These are phyloP conservation scores for Caenorhabditis doughertyi DNA, from an alignment of 2,888 invertebrate species.

Conservation along the genomic window DNA sequence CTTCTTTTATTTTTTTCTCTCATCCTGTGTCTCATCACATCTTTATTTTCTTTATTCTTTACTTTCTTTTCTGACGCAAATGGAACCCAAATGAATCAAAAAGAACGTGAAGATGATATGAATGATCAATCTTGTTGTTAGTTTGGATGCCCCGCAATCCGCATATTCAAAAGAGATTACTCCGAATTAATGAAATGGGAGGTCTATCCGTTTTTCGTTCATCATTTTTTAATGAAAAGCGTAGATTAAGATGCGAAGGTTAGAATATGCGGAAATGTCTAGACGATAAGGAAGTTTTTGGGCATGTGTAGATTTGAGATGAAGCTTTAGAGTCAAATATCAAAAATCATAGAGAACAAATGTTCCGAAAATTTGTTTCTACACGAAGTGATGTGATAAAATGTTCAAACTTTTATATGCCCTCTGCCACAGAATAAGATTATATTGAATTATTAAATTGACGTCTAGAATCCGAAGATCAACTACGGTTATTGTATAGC, in stretches of 20 bases:
- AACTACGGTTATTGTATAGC: no score
- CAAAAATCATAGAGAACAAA: constrained; percentile 5
- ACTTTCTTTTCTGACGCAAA: constrained; percentile 32
- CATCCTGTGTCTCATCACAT: constrained; percentile 21
- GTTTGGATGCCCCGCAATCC: no score
- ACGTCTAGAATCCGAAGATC: no score
- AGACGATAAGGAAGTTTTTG: constrained; percentile 32
- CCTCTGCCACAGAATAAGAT: no score
- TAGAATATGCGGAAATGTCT: constrained; percentile 18
- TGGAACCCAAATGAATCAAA: constrained; percentile 2
- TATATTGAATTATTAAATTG: no score
- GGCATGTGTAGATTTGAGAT: not conserved
- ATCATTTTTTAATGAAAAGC: constrained; percentile 17
- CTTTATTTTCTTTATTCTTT: constrained; percentile 4
- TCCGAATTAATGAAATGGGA: constrained; percentile 10
- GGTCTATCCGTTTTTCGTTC: not conserved
- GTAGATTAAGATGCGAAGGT: not conserved
- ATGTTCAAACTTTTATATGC: no score
- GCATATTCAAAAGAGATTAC: constrained; percentile 34
- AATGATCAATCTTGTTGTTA: constrained; percentile 59
- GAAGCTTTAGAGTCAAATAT: constrained; percentile 3
- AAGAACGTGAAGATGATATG: constrained; percentile 33
- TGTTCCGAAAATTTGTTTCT: no score
- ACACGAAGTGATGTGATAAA: constrained; percentile 15
- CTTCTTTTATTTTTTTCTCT: constrained; percentile 9